A percentile compares a stretch with the other conserved stretches of the same genome.
Conservation (phyloP, 2,797 vertebrate genomes). For the Rhyacichthys aspro region DNA sequence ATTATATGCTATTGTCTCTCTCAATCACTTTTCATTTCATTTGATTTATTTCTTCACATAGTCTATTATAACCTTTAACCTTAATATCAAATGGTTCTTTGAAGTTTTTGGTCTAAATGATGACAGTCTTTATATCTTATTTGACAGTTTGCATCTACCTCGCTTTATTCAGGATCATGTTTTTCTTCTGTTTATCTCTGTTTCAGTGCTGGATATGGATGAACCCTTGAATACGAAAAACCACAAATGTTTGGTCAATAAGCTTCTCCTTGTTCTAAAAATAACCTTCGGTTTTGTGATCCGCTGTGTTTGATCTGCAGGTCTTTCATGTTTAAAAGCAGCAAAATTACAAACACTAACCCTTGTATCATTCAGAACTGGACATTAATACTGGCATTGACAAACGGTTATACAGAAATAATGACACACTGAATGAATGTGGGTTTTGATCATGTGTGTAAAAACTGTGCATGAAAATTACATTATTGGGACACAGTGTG, state of each 20-base stretch:
- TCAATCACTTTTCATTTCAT: slow-evolving; percentile 10
- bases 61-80: neutral
- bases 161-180: too few species aligned
- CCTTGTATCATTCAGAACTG: neutral
- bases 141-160: too few species aligned
- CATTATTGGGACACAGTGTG: neutral
- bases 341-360: neutral
- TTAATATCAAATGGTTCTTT: too few species aligned
- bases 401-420: too few species aligned
- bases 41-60: neutral
- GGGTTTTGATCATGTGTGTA: neutral
- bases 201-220: neutral
- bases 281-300: neutral
- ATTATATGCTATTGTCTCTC: slow-evolving; percentile 1
- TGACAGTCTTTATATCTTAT: too few species aligned
- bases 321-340: neutral
- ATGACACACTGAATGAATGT: neutral
- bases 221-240: neutral
- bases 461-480: neutral
- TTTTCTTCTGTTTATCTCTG: neutral
- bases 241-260: neutral
- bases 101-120: too few species aligned
- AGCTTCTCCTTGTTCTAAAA: neutral
- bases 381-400: too few species aligned
- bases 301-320: slow-evolving; percentile 5